Conservation (phyloP, 2,888 invertebrate genomes). For the Dasypogon diadema region DNA sequence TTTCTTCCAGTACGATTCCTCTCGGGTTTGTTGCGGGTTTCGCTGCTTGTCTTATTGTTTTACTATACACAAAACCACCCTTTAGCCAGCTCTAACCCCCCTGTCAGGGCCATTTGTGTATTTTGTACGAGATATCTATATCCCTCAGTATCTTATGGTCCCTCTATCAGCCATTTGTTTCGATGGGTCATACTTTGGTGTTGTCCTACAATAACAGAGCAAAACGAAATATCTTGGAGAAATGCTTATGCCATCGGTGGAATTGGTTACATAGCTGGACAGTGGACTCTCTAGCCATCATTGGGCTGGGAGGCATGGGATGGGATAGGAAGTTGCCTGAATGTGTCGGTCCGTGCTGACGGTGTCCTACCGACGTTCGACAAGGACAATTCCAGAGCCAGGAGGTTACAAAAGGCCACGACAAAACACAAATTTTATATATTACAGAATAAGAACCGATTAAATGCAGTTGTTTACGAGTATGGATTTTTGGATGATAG, state of each 20-base stretch:
- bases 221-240: constrained; percentile 34
- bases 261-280: constrained; percentile 12
- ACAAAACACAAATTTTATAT: constrained; percentile 56
- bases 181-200: constrained; percentile 55
- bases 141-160: constrained; percentile 55
- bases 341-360: constrained; percentile 35
- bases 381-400: constrained; percentile 40
- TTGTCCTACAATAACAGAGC: constrained; percentile 44
- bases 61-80: constrained; percentile 33
- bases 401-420: constrained; percentile 47
- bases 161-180: constrained; percentile 56
- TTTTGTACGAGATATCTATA: constrained; percentile 54
- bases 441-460: constrained; percentile 60
- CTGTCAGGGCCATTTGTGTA: constrained; percentile 48
- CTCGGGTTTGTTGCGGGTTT: constrained; percentile 42
- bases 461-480: constrained; percentile 67
- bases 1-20: constrained; percentile 52
- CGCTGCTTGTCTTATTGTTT: constrained; percentile 40
- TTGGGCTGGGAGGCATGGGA: neutral
- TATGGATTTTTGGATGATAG: constrained; percentile 61
- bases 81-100: constrained; percentile 16
- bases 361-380: constrained; percentile 42
- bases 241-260: constrained; percentile 22
- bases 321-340: neutral
- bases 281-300: neutral